Conservation (phyloP, 2,797 vertebrate species). For the Hapalemur alaotrensis region DNA sequence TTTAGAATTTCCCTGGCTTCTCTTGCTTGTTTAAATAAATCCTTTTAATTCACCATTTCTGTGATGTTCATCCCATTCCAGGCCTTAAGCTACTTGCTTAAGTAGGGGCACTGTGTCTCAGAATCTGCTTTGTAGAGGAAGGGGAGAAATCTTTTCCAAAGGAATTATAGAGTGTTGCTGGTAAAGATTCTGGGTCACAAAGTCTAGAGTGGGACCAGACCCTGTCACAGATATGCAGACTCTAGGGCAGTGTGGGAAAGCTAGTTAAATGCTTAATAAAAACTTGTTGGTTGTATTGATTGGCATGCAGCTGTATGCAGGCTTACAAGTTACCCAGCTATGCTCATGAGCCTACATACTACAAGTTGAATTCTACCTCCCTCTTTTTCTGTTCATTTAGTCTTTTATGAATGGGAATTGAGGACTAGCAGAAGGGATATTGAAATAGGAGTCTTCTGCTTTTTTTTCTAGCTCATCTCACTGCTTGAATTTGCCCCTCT, state of each 20-base stretch:
- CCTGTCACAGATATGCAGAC: background rate
- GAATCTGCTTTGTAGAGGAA: background rate
- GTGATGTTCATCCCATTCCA: background rate
- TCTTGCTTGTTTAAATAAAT: conserved; percentile 36
- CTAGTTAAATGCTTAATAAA: conserved; percentile 31
- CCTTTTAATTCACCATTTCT: conserved; percentile 27
- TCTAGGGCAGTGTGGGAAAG: background rate
- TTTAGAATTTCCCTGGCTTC: background rate
- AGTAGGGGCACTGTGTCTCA: background rate
- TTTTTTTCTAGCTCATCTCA: background rate
- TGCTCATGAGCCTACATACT: background rate
- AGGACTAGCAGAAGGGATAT: background rate
- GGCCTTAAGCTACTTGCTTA: background rate
- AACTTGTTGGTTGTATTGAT: conserved; percentile 26
- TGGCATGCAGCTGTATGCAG: background rate
- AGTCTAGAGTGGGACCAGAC: background rate
- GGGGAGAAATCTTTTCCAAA: background rate
- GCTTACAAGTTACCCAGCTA: background rate
- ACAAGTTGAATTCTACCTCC: background rate
- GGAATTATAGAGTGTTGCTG: background rate
- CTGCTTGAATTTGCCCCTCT: background rate
- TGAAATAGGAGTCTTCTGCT: background rate
- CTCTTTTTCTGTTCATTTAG: background rate
- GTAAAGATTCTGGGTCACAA: conserved; percentile 1
- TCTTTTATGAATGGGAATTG: background rate